Conservation (phyloP, 2,797 vertebrate species). For the Melanotaenia boesemani region DNA sequence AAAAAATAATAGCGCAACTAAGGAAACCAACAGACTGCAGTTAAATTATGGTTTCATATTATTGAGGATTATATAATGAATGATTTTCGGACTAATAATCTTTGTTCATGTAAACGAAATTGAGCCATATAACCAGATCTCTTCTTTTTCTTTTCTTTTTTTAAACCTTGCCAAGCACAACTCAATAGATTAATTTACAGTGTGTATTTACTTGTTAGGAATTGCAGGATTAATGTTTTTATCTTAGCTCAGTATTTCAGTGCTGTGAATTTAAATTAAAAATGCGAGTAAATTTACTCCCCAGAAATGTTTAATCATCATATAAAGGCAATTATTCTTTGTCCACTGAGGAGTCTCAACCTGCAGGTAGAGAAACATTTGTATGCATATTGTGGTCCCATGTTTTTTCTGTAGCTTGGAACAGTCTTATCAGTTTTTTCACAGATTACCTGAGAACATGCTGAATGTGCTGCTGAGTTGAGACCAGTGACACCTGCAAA, state of each 20-base stretch:
- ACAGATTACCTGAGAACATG: conserved; percentile 6
- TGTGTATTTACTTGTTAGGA: not conserved
- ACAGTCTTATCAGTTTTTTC: conserved; percentile 21
- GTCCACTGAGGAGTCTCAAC: not conserved
- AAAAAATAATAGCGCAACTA: too few relatives aligned
- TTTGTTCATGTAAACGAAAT: not conserved
- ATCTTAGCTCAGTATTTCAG: not conserved
- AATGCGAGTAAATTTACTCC: not conserved
- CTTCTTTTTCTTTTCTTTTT: not conserved
- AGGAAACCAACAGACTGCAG: too few relatives aligned
- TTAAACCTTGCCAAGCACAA: not conserved
- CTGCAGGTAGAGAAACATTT: not conserved
- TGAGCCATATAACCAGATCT: not conserved
- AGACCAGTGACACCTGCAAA: conserved; percentile 38
- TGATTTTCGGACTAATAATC: too few relatives aligned
- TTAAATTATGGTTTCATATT: too few relatives aligned
- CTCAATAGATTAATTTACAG: not conserved
- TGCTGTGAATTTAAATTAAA: not conserved
- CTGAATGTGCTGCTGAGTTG: conserved; percentile 7
- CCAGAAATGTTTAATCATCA: not conserved
- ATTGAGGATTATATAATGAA: too few relatives aligned
- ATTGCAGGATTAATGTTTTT: not conserved
- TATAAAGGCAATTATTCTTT: not conserved
- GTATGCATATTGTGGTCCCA: not conserved
- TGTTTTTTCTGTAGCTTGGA: not conserved